Percentiles rank a stretch among this genome's conserved stretches.
Conservation (phyloP, 2,888 invertebrate genomes). For the Drosophila limbata region DNA sequence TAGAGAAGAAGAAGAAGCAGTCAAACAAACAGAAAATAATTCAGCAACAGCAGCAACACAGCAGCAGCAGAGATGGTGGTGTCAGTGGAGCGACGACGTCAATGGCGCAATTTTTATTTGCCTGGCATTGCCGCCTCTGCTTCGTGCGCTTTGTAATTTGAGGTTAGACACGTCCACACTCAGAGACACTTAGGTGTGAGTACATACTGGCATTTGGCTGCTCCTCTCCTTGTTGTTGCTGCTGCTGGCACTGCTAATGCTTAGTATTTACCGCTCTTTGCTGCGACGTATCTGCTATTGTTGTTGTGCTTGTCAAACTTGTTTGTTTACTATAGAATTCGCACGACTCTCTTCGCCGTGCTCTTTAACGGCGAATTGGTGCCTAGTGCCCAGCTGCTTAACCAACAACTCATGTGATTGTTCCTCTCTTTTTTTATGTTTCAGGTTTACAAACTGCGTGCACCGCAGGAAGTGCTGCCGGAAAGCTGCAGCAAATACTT, state of each 20-base stretch:
- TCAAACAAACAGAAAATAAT: constrained; percentile 34
- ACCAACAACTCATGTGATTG: constrained; percentile 12
- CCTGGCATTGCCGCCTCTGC: constrained; percentile 20
- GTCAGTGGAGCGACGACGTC: constrained; percentile 31
- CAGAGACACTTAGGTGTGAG: constrained; percentile 12
- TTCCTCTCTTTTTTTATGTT: constrained; percentile 21
- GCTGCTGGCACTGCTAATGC: constrained; percentile 13
- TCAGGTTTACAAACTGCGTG: constrained; percentile 60
- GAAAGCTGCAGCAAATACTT: constrained; percentile 88
- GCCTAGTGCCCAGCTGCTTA: constrained; percentile 11
- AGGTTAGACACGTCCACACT: constrained; percentile 53
- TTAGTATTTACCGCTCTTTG: constrained; percentile 30
- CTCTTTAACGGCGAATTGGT: constrained; percentile 61
- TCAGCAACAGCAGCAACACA: constrained; percentile 15
- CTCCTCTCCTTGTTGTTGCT: constrained; percentile 17
- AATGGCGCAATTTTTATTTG: constrained; percentile 44
- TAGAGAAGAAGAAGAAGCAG: constrained; percentile 19
- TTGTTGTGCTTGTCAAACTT: constrained; percentile 60
- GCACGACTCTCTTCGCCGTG: constrained; percentile 47
- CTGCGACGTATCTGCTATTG: constrained; percentile 16
- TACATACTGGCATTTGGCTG: constrained; percentile 34
- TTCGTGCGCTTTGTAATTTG: constrained; percentile 52
- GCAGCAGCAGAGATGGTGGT: constrained; percentile 18
- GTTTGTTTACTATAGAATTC: constrained; percentile 61
- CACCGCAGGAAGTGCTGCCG: constrained; percentile 68